Evolutionary conservation across 2,888 invertebrate genomes (phyloP).

Genomic region (Aricia artaxerxes): DNA sequence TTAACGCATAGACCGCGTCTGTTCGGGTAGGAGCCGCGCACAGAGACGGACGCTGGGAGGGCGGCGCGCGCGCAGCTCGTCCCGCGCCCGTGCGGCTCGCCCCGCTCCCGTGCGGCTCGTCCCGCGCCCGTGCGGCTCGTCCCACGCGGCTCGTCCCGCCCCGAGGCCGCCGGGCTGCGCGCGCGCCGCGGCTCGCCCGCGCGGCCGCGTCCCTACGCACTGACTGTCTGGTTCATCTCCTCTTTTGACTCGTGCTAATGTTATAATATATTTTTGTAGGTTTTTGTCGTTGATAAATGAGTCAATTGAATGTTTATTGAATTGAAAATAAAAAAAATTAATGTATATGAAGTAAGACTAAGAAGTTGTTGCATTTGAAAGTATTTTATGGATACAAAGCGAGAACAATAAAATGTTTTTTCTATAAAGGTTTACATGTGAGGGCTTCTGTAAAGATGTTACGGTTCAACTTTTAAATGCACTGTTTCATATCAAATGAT

Average conservation of each 20-base stretch:
- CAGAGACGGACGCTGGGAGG: conserved; percentile 38
- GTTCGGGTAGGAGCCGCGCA: conserved; percentile 59
- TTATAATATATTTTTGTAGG: conserved; percentile 79
- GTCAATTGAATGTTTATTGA: conserved; percentile 80
- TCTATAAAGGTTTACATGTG: conserved; percentile 77
- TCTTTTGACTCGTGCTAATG: conserved; percentile 74
- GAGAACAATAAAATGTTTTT: conserved; percentile 79
- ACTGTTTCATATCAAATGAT: conserved; percentile 76
- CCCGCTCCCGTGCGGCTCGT: conserved; percentile 18
- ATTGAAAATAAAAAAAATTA: conserved; percentile 69
- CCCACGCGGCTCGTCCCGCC: conserved; percentile 35
- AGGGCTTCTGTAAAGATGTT: conserved; percentile 66
- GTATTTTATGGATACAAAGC: conserved; percentile 79
- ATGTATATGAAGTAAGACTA: conserved; percentile 78
- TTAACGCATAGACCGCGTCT: conserved; percentile 50
- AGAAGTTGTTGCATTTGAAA: conserved; percentile 80
- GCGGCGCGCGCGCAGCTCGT: conserved; percentile 38
- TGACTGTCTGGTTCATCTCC: conserved; percentile 51
- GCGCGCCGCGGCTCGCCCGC: conserved; percentile 40
- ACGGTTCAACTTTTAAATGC: conserved; percentile 64
- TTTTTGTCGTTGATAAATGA: conserved; percentile 79
- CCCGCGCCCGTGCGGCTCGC: conserved; percentile 36
- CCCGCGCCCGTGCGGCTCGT: conserved; percentile 34
- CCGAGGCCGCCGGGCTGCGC: conserved; percentile 32
- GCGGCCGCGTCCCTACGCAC: conserved; percentile 45